Conservation (phyloP, 2,888 invertebrate genomes). For the Heterodera filipjevi region DNA sequence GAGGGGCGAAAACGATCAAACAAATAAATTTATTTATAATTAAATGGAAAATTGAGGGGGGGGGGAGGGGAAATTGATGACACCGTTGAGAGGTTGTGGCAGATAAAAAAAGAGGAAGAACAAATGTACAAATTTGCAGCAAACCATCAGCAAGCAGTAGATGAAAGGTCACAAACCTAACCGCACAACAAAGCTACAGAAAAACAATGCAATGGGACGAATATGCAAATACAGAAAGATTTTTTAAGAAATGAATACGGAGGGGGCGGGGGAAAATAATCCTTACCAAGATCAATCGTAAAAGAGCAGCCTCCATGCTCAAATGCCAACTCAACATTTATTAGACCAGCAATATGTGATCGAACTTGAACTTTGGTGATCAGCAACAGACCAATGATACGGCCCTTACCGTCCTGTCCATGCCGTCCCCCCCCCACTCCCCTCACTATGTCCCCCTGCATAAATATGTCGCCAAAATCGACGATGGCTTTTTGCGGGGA, state of each 20-base stretch:
- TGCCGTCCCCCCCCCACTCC: no score
- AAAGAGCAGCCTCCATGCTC: no score
- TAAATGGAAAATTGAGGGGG: not conserved
- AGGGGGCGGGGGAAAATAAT: no score
- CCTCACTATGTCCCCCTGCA: no score
- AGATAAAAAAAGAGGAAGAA: not conserved
- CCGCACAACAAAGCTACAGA: not conserved
- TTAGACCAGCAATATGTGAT: no score
- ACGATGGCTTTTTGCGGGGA: not conserved
- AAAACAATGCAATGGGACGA: not conserved
- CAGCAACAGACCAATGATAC: no score
- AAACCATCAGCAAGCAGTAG: not conserved
- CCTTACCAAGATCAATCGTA: no score
- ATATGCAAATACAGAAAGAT: constrained; percentile 1
- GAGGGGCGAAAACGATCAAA: not conserved
- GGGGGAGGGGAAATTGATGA: not conserved
- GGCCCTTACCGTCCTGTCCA: no score
- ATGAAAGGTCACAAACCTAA: not conserved
- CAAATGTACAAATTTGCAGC: not conserved
- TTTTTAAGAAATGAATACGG: no score
- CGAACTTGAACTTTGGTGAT: no score
- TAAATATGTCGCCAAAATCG: not conserved
- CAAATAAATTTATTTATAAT: not conserved
- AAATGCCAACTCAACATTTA: no score
- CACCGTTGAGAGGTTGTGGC: not conserved